These are phyloP conservation scores for Cephalopholis sonnerati DNA, from an alignment of 2,113 vertebrate species.

Conservation along the genomic window DNA sequence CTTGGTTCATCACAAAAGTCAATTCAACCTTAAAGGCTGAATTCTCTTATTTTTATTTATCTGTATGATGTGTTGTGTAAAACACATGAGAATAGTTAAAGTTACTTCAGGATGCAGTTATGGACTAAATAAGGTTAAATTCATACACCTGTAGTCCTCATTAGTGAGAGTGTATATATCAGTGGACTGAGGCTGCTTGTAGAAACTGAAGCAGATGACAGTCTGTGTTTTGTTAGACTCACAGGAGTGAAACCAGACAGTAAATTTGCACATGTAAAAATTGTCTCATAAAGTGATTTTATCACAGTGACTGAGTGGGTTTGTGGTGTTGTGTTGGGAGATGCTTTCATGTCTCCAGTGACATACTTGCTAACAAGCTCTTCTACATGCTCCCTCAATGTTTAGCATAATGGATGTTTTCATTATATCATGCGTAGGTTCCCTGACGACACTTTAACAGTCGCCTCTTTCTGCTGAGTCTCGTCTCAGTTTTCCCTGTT, in stretches of 20 bases:
- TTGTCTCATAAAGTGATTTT: neutral
- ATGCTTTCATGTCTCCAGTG: neutral
- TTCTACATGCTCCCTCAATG: too few species aligned
- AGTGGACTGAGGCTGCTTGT: neutral
- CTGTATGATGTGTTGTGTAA: too few species aligned
- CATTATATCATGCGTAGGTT: neutral
- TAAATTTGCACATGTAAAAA: neutral
- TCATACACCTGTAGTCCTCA: neutral
- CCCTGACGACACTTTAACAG: neutral
- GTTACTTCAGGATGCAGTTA: neutral
- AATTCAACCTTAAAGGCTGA: neutral
- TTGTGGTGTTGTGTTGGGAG: neutral
- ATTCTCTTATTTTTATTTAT: neutral
- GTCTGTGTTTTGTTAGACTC: neutral
- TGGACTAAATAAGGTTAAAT: neutral
- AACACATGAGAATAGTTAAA: neutral
- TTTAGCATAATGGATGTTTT: constrained; percentile 4
- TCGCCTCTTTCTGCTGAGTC: neutral
- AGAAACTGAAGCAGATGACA: neutral
- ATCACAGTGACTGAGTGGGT: neutral
- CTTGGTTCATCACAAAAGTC: too few species aligned
- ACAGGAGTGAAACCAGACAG: neutral
- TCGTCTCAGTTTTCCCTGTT: constrained; percentile 5
- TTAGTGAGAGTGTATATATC: neutral
- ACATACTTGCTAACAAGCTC: neutral